Evolutionary conservation across 2,797 vertebrate genomes (phyloP).

Genomic region (Taenioides sp.): DNA sequence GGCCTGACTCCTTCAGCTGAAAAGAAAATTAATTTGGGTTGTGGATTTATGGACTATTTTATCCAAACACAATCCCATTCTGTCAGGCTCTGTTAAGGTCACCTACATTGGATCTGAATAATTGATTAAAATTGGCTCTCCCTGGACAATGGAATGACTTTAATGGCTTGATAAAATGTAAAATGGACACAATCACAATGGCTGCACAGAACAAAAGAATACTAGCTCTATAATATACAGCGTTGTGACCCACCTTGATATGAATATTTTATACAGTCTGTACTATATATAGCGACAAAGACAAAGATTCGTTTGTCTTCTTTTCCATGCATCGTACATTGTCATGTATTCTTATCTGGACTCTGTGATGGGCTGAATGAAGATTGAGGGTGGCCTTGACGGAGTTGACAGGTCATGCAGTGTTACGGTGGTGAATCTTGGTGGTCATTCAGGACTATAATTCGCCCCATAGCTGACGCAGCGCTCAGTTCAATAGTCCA

Average conservation of each 20-base stretch:
- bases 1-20: background rate
- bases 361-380: background rate
- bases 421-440: background rate
- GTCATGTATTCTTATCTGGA: background rate
- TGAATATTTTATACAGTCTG: background rate
- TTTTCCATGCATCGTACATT: background rate
- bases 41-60: too few relatives aligned
- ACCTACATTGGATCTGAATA: background rate
- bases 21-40: background rate
- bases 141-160: background rate
- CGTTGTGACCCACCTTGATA: background rate
- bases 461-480: background rate
- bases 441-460: background rate
- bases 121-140: background rate
- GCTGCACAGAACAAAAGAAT: background rate
- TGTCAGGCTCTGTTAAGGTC: background rate
- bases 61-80: background rate
- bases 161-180: background rate
- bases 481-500: background rate
- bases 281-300: background rate
- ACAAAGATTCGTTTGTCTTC: background rate
- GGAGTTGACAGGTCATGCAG: background rate
- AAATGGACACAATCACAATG: constrained; percentile 6
- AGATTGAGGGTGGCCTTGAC: constrained; percentile 11
- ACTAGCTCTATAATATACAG: background rate